phyloP scores from a whole-genome alignment of 2,888 invertebrate species.

The Malthinus seriepunctatus region DNA sequence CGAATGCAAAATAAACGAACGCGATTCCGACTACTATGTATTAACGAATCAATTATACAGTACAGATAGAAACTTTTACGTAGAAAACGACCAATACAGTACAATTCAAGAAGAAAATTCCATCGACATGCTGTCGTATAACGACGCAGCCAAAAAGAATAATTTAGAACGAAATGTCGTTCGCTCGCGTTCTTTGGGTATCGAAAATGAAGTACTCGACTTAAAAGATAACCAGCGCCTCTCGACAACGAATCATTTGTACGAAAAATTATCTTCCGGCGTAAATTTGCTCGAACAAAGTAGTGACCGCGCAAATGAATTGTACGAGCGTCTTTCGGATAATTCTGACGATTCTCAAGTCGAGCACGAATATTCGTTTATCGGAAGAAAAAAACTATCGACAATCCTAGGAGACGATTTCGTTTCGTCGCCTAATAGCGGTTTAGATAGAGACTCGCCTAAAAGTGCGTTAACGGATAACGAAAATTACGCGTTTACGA shows the following conservation, averaged over 20 bases:
- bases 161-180: not conserved
- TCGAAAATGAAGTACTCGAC: conserved; percentile 10
- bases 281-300: no score
- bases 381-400: not conserved
- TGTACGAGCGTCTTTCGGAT: conserved; percentile 18
- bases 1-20: not conserved
- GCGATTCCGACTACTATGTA: not conserved
- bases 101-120: conserved; percentile 25
- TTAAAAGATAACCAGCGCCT: conserved; percentile 34
- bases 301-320: no score
- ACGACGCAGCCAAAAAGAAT: not conserved
- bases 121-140: conserved; percentile 2
- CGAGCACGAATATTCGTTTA: conserved; percentile 7
- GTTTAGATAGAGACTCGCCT: no score
- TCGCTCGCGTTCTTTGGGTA: not conserved
- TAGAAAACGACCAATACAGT: conserved; percentile 38
- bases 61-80: conserved; percentile 18
- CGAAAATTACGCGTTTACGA: conserved; percentile 18
- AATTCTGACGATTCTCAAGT: not conserved
- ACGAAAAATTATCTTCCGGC: conserved; percentile 29
- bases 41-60: not conserved
- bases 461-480: conserved; percentile 8
- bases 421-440: no score
- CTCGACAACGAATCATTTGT: conserved; percentile 17
- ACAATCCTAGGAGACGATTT: no score